Evolutionary conservation across 2,113 vertebrate genomes (phyloP).

Genomic region (Empidonax traillii): DNA sequence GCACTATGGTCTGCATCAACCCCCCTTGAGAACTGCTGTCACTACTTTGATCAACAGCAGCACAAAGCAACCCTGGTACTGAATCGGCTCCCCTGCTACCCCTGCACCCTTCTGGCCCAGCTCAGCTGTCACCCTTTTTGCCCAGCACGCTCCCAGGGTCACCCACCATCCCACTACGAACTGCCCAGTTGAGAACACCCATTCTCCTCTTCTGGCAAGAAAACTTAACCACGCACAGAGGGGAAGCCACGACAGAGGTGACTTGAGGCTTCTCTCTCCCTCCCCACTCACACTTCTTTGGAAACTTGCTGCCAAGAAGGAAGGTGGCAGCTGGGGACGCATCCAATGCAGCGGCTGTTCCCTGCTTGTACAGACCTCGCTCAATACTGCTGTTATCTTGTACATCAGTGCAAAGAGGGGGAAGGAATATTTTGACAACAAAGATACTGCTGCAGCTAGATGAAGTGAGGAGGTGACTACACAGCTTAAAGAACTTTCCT

Average conservation of each 20-base stretch:
- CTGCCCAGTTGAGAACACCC: background rate
- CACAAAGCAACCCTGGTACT: background rate
- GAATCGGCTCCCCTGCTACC: background rate
- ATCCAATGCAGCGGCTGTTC: background rate
- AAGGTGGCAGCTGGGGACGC: background rate
- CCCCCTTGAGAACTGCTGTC: background rate
- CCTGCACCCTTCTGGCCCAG: background rate
- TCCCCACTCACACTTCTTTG: background rate
- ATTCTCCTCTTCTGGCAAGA: background rate
- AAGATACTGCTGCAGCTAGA: background rate
- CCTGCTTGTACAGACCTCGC: background rate
- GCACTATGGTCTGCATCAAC: background rate
- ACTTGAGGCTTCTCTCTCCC: background rate
- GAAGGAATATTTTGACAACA: conserved; percentile 22
- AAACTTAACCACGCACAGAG: background rate
- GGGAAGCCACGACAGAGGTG: rapidly evolving
- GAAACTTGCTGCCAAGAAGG: background rate
- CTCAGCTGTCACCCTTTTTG: background rate
- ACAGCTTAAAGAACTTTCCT: background rate
- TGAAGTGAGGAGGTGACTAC: background rate
- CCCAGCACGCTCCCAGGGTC: background rate
- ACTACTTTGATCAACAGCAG: background rate
- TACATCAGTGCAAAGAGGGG: background rate
- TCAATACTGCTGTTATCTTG: background rate
- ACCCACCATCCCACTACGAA: background rate